phyloP scores from a whole-genome alignment of 2,113 vertebrate species.

The Leptobrachium ailaonicum region DNA sequence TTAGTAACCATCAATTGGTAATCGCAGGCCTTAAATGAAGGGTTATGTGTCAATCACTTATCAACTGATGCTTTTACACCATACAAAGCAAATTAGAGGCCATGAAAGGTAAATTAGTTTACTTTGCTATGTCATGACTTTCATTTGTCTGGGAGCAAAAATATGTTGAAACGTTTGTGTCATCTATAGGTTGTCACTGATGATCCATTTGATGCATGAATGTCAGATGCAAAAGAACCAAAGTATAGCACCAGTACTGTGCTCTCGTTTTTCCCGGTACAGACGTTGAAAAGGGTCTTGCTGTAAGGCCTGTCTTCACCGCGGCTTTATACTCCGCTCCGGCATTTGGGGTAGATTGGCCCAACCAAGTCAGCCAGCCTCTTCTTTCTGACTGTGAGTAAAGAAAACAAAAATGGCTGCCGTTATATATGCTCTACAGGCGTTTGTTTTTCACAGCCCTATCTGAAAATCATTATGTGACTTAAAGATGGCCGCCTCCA shows the following conservation, averaged over 20 bases:
- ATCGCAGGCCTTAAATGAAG: no score
- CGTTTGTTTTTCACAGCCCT: no score
- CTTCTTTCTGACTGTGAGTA: conserved; percentile 87
- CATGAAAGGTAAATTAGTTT: background rate
- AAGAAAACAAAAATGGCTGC: background rate
- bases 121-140: background rate
- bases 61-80: background rate
- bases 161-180: conserved; percentile 7
- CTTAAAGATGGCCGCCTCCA: no score
- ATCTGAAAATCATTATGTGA: no score
- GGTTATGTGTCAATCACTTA: background rate
- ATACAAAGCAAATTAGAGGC: background rate
- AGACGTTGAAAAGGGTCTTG: conserved; percentile 53
- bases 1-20: no score
- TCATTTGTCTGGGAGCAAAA: background rate
- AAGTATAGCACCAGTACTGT: conserved; percentile 65
- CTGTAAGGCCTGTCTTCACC: conserved; percentile 45
- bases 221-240: conserved; percentile 50
- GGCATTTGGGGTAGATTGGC: conserved; percentile 95
- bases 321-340: conserved; percentile 81
- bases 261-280: conserved; percentile 59
- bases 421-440: no score
- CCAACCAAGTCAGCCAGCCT: conserved; percentile 86
- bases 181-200: conserved; percentile 52
- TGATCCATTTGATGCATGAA: conserved; percentile 61